Base-by-base conservation (phyloP, 2,888 invertebrate species). In the Bellardia bayeri region DNA sequence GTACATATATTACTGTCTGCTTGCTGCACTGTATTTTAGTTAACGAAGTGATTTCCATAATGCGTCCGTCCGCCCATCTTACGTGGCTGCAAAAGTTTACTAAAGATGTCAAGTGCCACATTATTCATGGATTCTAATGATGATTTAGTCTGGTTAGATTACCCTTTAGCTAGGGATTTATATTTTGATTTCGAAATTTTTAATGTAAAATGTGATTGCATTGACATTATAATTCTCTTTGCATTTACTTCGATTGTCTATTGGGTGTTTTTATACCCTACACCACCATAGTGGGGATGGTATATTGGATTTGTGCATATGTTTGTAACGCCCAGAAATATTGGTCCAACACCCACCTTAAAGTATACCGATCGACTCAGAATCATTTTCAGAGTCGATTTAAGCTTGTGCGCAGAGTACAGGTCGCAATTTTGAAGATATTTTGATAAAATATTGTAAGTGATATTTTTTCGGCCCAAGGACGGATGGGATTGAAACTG, bases 121-220 rank as follows among this genome's bases (percentile, higher is more conserved):
- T 86, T 88, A 80, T 76, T 88, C 86, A 82, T 84, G 66, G 45
- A 74, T 61, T 84, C 84, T 86, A 86, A 86, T 85, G 66, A 86
- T 88, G 79, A 88, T 88, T 86, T 86, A 86, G 82, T 71, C 76
- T 56, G 40, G 13, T 16, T 74, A 45, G 54, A 23, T 56, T 76
- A 58, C 78, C 86, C 81, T 68, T 68, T 74, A 45, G 61, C 56
- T 23, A 69, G 51, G 45, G 42, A 69, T 45, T 51, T 80, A 68
- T 61, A 49, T 45, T 56, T 86, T 69, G 51, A 54, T 69, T 78
- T 78, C 8, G 61, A 64, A 49, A 76, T 14, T 42, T 14, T 49
- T 40, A 80, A 30, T 64, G 14, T 30, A 45, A 71, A 63, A 61
- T 69, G n/a, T 49, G 11, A 63, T 79, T 72, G 33, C 56, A 30